Conservation (phyloP, 2,113 vertebrate genomes). For the Gila orcuttii region DNA sequence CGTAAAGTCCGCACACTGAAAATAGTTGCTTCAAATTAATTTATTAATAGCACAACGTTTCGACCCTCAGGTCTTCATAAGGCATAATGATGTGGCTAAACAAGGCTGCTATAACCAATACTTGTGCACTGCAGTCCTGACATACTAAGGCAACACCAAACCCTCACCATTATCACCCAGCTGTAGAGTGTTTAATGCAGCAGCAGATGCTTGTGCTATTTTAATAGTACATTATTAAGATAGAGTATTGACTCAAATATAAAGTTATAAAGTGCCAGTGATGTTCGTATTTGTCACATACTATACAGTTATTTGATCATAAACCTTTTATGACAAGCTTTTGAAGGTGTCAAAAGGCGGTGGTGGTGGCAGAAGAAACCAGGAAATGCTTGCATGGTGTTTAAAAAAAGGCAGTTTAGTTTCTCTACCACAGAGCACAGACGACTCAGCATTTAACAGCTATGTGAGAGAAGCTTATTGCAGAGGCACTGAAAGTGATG, state of each 20-base stretch:
- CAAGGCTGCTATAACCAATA: not conserved
- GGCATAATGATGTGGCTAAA: not conserved
- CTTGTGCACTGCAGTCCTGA: not conserved
- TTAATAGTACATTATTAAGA: not conserved
- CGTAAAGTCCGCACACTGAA: no score
- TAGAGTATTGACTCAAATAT: not conserved
- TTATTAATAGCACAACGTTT: no score
- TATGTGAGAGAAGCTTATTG: not conserved
- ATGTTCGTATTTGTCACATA: not conserved
- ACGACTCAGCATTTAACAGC: conserved; percentile 2
- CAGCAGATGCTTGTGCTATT: not conserved
- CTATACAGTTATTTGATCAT: no score
- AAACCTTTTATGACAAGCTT: not conserved
- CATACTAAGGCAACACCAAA: not conserved
- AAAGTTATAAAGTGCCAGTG: no score
- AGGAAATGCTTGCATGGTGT: conserved; percentile 53
- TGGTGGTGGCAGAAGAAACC: conserved; percentile 30
- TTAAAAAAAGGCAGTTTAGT: conserved; percentile 47
- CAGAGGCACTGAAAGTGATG: not conserved
- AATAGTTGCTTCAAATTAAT: no score
- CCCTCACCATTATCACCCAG: not conserved
- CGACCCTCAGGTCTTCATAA: no score
- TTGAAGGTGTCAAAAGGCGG: conserved; percentile 38
- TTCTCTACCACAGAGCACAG: conserved; percentile 30
- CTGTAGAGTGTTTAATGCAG: not conserved